Base-by-base conservation (phyloP, 2,888 invertebrate genomes). In the Mythimna lalbum region DNA sequence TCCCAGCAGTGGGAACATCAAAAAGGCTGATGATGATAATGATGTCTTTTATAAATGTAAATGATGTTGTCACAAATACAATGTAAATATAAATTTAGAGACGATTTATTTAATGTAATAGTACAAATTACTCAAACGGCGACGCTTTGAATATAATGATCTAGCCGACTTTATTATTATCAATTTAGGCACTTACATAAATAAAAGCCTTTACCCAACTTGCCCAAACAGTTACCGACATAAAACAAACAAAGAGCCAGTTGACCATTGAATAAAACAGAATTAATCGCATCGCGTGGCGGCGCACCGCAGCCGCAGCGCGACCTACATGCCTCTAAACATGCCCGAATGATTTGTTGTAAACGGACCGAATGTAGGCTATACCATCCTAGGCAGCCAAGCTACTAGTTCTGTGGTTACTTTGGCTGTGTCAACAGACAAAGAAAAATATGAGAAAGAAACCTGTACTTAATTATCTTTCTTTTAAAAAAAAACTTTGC, bases 291-390 rank as follows among this genome's bases (percentile, higher is more conserved):
- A 57, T 77, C 21, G 49, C 19, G 49, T 39, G 21, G 60, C n/a
- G 59, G 49, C 33, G 21, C 27, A 31, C 50, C 73, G 55, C 72
- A 60, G 56, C 67, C 68, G 31, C 76, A 67, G 63, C 73, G 62
- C 69, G 62, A 73, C 78, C 78, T 78, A 73, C 73, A 65, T 78
- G 59, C 67, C 33, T 65, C 53, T 77, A 62, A 77, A 50, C 73
- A 53, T 39, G 49, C 27, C 39, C 49, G 10, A 59, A 69, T 77
- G 47, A 77, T 77, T 77, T 78, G 78, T 69, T 72, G 27, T 31
- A 27, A 61, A 21, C 33, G 27, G 21, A 19, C 23, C 39, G 21
- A 55, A 63, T 63, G 69, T 59, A 12, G 60, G 59, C 36, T 43
- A 19, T 9, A 19, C 27, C 19, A 21, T 23, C 49, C 49, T 27